Evolutionary conservation across 1,140 invertebrate genomes (phyloP), one percentile per base, ranked within the genome.

Genomic region (Aplysia californica): DNA sequence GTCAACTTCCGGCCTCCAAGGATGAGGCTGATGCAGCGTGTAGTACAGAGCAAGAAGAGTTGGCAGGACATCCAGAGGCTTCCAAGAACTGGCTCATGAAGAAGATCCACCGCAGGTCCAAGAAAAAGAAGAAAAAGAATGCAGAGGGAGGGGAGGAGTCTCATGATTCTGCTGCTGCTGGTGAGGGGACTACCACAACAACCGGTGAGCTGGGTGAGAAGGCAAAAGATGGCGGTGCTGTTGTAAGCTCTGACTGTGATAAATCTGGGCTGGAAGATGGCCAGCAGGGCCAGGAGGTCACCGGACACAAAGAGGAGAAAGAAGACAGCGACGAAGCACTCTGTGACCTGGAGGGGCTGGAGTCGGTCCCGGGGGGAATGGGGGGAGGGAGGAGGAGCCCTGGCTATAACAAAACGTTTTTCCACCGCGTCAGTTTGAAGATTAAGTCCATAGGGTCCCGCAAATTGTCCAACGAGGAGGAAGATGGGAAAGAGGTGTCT

Each of bases 391-490:
- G 35, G 31, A 70, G 50, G 20, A 59, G 35, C 15, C 69, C 66
- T 38, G 73, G 20, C 38, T 41, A 75, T 55, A 67, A 55, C 38
- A 78, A 76, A 68, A 79, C 79, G 39, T 82, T 86, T 56, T 79
- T 87, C n/a, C 68, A 80, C 0, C 70, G 82, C 64, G 84, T 87
- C 77, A 87, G 85, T 79, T 71, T 80, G 3, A 85, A 85, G 72
- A 74, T 87, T 5, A 80, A 81, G 70, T 81, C 69, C 67, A 79
- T 75, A 21, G 58, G 55, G 3, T 44, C 29, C 33, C 36, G 50
- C n/a, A 79, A 68, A 33, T 56, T 55, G 31, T 68, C 65, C 44
- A 74, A 73, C 21, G 78, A 82, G 15, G 68, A 79, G 41, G 83
- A 84, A 31, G 72, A 75, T 23, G 39, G 59, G 18, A 58, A 73